Conservation (phyloP, 2,888 invertebrate species). For the Allacma fusca region DNA sequence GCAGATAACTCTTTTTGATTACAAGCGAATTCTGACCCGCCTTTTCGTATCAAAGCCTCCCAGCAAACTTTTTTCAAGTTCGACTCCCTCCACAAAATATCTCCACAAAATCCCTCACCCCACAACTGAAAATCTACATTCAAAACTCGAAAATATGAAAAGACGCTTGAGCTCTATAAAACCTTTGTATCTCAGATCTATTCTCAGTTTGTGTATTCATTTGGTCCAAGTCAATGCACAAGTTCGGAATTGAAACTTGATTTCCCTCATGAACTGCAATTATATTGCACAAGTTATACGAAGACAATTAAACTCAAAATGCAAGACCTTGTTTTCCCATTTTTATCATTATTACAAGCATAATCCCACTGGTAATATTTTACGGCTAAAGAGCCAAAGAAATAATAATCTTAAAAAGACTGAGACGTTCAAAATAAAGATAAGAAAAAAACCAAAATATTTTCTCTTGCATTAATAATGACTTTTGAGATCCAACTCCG, state of each 20-base stretch:
- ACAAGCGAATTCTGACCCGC: slow-evolving; percentile 42
- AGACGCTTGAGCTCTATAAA: no score
- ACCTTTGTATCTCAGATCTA: no score
- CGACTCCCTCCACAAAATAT: slow-evolving; percentile 11
- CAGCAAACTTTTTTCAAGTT: slow-evolving; percentile 14
- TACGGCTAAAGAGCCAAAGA: not conserved
- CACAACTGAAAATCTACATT: not conserved
- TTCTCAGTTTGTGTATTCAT: not conserved
- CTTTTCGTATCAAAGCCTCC: slow-evolving; percentile 25
- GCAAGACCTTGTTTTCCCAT: not conserved
- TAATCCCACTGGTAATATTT: not conserved
- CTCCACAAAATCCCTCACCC: not conserved
- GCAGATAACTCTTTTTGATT: slow-evolving; percentile 43
- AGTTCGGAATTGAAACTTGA: no score
- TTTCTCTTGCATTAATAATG: slow-evolving; percentile 12
- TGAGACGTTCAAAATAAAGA: no score
- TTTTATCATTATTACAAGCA: not conserved
- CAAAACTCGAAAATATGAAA: not conserved
- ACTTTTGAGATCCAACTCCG: not conserved
- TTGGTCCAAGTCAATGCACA: no score
- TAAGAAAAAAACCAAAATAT: not conserved
- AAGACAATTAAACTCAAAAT: slow-evolving; percentile 4
- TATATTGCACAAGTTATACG: not conserved
- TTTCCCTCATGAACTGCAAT: not conserved
- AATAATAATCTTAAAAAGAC: not conserved